phyloP scores from a whole-genome alignment of 92 coral and sea anemone species.

The Palythoa grandis region DNA sequence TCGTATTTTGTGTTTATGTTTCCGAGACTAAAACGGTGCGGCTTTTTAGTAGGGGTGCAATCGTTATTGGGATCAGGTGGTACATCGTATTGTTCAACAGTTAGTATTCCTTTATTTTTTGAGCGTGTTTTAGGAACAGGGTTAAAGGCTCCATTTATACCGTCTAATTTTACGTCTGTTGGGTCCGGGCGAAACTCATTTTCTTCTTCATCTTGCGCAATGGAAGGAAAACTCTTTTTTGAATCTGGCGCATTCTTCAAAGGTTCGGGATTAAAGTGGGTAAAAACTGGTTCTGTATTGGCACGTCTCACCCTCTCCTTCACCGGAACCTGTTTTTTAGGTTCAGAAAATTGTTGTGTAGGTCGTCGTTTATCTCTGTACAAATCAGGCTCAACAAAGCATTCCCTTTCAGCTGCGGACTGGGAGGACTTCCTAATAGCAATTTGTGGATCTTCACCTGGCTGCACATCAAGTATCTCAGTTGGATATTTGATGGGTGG shows the following conservation, averaged over 20 bases:
- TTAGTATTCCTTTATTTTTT: slow-evolving; percentile 1
- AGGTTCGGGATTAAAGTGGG: background rate
- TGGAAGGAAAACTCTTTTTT: background rate
- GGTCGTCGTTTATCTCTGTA: background rate
- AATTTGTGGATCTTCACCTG: slow-evolving; percentile 30
- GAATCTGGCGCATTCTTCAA: background rate
- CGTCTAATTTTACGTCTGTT: background rate
- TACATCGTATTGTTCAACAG: slow-evolving; percentile 23
- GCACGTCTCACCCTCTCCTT: background rate
- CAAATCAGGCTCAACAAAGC: slow-evolving; percentile 10
- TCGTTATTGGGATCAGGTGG: slow-evolving; percentile 7
- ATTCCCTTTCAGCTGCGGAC: slow-evolving; percentile 1
- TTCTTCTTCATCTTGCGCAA: slow-evolving; percentile 1
- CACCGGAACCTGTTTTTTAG: background rate
- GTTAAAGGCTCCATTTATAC: background rate
- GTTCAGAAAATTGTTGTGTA: background rate
- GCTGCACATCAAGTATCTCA: slow-evolving; percentile 36
- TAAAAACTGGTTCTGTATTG: background rate
- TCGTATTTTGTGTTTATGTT: background rate
- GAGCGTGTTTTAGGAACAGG: slow-evolving; percentile 7
- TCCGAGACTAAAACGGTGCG: background rate
- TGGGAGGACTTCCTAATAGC: slow-evolving; percentile 16
- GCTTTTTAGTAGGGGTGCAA: background rate
- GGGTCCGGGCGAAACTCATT: slow-evolving; percentile 1
- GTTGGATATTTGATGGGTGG: slow-evolving; percentile 23